Percentiles rank a stretch among this genome's conserved stretches.
These are phyloP conservation scores for Dicycla oo DNA, from an alignment of 2,888 invertebrate species.

Conservation along the genomic window DNA sequence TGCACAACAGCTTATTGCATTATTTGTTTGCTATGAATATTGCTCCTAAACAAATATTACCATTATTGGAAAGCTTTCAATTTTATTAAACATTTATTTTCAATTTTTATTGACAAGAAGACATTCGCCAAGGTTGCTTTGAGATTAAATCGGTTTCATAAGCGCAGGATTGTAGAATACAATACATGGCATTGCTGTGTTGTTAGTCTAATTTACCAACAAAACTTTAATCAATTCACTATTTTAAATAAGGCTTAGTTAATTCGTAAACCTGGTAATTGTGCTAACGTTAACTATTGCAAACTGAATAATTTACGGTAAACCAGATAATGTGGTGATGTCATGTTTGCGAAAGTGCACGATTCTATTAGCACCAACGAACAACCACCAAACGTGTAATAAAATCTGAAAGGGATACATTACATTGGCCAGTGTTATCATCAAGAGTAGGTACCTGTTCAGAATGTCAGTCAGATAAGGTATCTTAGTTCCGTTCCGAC, in stretches of 20 bases:
- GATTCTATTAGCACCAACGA: constrained; percentile 31
- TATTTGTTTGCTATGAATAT: constrained; percentile 59
- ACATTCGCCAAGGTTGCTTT: constrained; percentile 22
- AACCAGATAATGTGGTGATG: constrained; percentile 25
- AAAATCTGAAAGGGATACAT: constrained; percentile 59
- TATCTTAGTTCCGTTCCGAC: constrained; percentile 73
- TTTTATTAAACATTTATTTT: constrained; percentile 10
- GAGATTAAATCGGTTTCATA: constrained; percentile 26
- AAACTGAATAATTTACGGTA: constrained; percentile 35
- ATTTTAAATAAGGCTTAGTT: constrained; percentile 15
- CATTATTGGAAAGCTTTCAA: constrained; percentile 19
- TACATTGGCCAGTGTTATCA: constrained; percentile 61
- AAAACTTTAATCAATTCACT: constrained; percentile 27
- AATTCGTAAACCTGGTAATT: constrained; percentile 21
- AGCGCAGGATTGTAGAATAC: background rate
- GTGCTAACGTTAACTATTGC: constrained; percentile 20
- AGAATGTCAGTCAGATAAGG: constrained; percentile 70
- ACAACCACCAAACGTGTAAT: constrained; percentile 31
- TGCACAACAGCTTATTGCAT: constrained; percentile 65
- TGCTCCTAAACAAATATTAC: constrained; percentile 30
- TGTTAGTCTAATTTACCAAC: constrained; percentile 15
- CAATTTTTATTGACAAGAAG: constrained; percentile 8
- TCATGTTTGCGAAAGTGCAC: constrained; percentile 34
- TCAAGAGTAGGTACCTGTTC: constrained; percentile 67
- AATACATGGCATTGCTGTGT: constrained; percentile 4